Conservation (phyloP, 2,888 invertebrate genomes). For the Cactoblastis cactorum region DNA sequence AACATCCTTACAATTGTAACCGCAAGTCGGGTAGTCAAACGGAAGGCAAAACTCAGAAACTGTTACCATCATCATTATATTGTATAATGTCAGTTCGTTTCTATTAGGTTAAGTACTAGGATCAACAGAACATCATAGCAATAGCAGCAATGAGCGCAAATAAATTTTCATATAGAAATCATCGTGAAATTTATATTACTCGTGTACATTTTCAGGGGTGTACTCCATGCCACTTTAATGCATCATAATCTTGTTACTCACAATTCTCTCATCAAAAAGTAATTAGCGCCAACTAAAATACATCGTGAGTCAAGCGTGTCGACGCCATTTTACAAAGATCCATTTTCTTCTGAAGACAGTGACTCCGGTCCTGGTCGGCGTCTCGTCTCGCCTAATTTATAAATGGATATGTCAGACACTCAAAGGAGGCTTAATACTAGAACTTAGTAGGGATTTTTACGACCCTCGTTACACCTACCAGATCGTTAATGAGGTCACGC, state of each 20-base stretch:
- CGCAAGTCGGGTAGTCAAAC: slow-evolving; percentile 13
- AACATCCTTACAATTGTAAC: slow-evolving; percentile 23
- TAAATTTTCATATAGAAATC: no score
- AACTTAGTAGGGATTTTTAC: slow-evolving; percentile 44
- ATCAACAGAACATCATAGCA: no score
- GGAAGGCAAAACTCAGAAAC: background rate
- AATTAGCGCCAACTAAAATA: slow-evolving; percentile 57
- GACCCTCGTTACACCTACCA: slow-evolving; percentile 35
- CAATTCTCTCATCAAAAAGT: slow-evolving; percentile 63
- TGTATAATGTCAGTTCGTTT: no score
- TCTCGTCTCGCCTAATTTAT: slow-evolving; percentile 37
- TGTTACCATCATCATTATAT: no score
- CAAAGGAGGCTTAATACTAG: slow-evolving; percentile 37
- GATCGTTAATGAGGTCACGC: slow-evolving; percentile 44
- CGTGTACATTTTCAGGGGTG: background rate
- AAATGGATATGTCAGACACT: slow-evolving; percentile 36
- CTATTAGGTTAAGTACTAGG: no score
- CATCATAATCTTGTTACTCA: slow-evolving; percentile 51
- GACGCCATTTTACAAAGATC: slow-evolving; percentile 25
- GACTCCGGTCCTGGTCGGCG: slow-evolving; percentile 28
- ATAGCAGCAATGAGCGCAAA: no score
- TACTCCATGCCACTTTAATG: slow-evolving; percentile 35
- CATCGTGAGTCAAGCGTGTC: slow-evolving; percentile 38
- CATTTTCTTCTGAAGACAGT: slow-evolving; percentile 25
- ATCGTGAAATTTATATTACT: no score